These are phyloP conservation scores for Cotesia chilonis DNA, from an alignment of 1,140 invertebrate genomes.

Conservation along the genomic window DNA sequence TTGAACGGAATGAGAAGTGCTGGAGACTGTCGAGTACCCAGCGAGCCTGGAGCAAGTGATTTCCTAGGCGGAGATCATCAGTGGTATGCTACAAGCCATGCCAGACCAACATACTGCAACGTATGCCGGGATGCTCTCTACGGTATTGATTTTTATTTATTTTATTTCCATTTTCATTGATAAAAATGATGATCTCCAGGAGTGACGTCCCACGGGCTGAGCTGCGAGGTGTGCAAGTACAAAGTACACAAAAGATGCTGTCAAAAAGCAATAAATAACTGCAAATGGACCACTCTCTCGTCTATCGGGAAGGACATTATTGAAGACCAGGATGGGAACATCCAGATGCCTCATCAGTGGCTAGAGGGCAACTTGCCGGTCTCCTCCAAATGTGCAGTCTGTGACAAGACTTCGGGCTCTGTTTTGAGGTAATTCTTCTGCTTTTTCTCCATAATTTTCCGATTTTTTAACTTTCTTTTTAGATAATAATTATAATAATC, in stretches of 20 bases:
- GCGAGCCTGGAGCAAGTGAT: conserved; percentile 70
- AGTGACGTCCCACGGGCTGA: conserved; percentile 91
- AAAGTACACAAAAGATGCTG: conserved; percentile 96
- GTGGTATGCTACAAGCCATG: conserved; percentile 94
- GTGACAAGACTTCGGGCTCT: conserved; percentile 96
- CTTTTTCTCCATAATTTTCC: conserved; percentile 1
- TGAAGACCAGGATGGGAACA: conserved; percentile 91
- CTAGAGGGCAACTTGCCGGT: conserved; percentile 96
- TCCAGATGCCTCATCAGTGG: conserved; percentile 97
- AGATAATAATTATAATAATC: conserved; percentile 19
- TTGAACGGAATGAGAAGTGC: conserved; percentile 79
- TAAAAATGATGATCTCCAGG: conserved; percentile 62
- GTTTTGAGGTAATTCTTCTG: conserved; percentile 76
- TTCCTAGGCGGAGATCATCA: conserved; percentile 88
- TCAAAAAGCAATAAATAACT: conserved; percentile 89
- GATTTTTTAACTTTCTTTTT: conserved; percentile 1
- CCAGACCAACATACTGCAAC: conserved; percentile 95
- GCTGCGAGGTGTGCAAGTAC: conserved; percentile 96
- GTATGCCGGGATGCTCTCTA: conserved; percentile 92
- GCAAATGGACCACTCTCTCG: conserved; percentile 96
- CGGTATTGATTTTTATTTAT: conserved; percentile 57
- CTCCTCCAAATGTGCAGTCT: conserved; percentile 91
- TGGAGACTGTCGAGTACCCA: conserved; percentile 74
- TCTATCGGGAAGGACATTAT: conserved; percentile 93
- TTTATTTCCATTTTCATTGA: conserved; percentile 18